phyloP scores from a whole-genome alignment of 30 jellyfish, hydroid and myxozoan genomes.

The Catostylus mosaicus region DNA sequence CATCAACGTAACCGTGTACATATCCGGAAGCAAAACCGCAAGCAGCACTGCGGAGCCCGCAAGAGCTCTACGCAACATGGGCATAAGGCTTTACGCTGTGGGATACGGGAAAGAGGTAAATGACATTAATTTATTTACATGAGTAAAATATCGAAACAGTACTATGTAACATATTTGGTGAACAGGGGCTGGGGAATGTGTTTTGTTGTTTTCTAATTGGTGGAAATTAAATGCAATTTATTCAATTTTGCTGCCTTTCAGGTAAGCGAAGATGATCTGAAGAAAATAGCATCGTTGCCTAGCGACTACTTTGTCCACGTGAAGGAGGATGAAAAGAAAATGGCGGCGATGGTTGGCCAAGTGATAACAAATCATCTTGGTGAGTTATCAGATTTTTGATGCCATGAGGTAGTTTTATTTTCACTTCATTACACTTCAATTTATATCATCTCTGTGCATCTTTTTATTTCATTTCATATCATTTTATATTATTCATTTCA shows the following conservation, averaged over 20 bases:
- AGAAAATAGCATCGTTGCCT: slow-evolving; percentile 51
- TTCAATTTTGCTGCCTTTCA: not conserved
- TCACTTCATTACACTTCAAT: no score
- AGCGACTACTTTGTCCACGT: slow-evolving; percentile 61
- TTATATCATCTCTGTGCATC: no score
- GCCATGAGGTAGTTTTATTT: no score
- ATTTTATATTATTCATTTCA: no score
- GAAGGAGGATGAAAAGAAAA: slow-evolving; percentile 33
- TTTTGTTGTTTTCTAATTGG: no score
- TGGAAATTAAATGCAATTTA: not conserved
- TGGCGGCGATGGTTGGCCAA: slow-evolving; percentile 39
- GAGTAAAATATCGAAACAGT: no score
- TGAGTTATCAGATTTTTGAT: no score
- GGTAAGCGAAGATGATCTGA: slow-evolving; percentile 49
- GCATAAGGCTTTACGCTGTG: slow-evolving; percentile 40
- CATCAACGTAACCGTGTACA: slow-evolving; percentile 33
- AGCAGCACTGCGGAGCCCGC: slow-evolving; percentile 57
- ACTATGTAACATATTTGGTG: no score
- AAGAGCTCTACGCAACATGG: slow-evolving; percentile 21
- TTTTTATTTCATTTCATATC: no score
- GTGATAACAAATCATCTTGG: slow-evolving; percentile 21
- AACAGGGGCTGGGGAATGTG: no score
- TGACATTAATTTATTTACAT: no score
- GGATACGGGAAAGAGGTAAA: slow-evolving; percentile 51
- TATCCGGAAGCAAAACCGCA: slow-evolving; percentile 41